Percentiles rank a stretch among this genome's conserved stretches.
phyloP scores from a whole-genome alignment of 2,113 vertebrate species.

The Urocitellus parryii region DNA sequence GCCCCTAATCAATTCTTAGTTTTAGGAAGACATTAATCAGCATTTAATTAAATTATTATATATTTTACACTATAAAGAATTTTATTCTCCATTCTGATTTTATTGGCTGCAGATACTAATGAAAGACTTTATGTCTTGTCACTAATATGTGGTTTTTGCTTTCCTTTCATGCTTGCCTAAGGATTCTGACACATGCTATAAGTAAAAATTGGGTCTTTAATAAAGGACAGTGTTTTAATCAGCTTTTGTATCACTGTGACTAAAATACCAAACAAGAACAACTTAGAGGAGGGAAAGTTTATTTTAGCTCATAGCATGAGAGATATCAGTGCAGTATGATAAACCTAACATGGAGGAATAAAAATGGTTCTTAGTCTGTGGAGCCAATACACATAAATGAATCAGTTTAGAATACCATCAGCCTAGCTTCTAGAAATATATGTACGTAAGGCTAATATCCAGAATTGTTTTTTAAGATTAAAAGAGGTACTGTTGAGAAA shows the following conservation, averaged over 20 bases:
- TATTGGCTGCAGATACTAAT: not conserved
- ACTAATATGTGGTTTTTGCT: not conserved
- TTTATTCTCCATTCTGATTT: conserved; percentile 4
- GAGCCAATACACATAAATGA: not conserved
- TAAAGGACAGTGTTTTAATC: not conserved
- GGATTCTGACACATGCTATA: not conserved
- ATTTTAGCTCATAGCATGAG: no score
- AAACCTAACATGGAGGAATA: not conserved
- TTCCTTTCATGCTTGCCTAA: conserved; percentile 15
- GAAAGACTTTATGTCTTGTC: not conserved
- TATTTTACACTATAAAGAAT: not conserved
- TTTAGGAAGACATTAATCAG: not conserved
- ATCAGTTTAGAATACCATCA: not conserved
- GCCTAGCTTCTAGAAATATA: not conserved
- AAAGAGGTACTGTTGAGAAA: not conserved
- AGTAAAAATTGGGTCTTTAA: not conserved
- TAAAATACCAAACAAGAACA: no score
- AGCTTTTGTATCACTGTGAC: no score
- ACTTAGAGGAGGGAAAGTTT: no score
- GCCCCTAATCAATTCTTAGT: not conserved
- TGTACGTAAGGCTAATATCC: not conserved
- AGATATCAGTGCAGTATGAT: not conserved
- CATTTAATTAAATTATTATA: not conserved
- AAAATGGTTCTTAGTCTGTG: not conserved
- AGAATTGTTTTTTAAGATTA: not conserved